Conservation (phyloP, 1,140 invertebrate genomes). For the Macrotrachela quadricornifera region DNA sequence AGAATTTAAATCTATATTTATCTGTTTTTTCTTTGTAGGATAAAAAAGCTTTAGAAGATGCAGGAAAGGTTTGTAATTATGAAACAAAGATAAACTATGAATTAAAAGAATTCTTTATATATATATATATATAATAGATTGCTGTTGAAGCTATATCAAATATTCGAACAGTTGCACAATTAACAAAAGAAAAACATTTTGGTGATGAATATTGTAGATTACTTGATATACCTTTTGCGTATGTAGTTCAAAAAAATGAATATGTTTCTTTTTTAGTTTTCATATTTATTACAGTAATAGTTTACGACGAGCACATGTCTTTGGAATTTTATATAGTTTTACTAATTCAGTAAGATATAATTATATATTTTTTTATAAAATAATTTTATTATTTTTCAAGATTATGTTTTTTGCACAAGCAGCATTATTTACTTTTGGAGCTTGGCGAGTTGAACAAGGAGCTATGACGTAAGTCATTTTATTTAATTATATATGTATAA, state of each 20-base stretch:
- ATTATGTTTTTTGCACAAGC: not conserved
- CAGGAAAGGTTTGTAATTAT: not conserved
- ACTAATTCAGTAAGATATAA: not conserved
- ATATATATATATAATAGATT: constrained; percentile 15
- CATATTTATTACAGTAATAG: not conserved
- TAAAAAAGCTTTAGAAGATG: constrained; percentile 5
- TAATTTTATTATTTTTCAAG: too few species aligned
- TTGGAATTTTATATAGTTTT: not conserved
- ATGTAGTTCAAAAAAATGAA: too few species aligned
- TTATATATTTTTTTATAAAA: too few species aligned
- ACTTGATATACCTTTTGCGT: too few species aligned
- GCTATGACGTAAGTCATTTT: too few species aligned
- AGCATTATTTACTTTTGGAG: not conserved
- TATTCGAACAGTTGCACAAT: constrained; percentile 35
- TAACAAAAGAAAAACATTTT: constrained; percentile 33
- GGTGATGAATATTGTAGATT: not conserved
- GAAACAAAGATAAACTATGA: not conserved
- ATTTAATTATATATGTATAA: too few species aligned
- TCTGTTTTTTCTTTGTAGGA: constrained; percentile 8
- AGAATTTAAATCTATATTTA: constrained; percentile 21
- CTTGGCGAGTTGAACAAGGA: not conserved
- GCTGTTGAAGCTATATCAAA: constrained; percentile 37
- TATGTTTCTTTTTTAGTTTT: too few species aligned
- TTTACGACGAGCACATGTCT: not conserved
- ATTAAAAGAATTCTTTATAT: not conserved